These are phyloP conservation scores for Lepidochrysops patricia DNA, from an alignment of 2,888 invertebrate species.

Conservation along the genomic window DNA sequence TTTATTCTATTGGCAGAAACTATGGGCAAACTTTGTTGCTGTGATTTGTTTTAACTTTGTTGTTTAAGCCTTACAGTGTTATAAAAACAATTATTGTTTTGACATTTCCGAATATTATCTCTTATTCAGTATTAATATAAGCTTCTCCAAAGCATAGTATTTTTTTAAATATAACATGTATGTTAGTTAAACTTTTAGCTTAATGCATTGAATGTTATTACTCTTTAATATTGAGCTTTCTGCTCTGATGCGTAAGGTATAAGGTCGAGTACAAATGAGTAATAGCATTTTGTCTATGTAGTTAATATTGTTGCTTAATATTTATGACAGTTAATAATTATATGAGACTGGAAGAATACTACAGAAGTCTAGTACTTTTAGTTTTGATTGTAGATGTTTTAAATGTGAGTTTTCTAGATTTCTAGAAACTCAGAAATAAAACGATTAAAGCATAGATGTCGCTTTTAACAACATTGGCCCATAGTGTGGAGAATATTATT, in stretches of 20 bases:
- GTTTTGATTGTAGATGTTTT: neutral
- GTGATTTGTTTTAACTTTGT: slow-evolving; percentile 5
- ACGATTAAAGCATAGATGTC: neutral
- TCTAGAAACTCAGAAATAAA: neutral
- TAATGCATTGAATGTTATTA: slow-evolving; percentile 11
- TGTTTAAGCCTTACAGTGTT: slow-evolving; percentile 24
- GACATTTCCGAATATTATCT: slow-evolving; percentile 28
- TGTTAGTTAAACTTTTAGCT: slow-evolving; percentile 9
- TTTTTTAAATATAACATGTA: slow-evolving; percentile 29
- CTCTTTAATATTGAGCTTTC: slow-evolving; percentile 17
- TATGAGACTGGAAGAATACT: neutral
- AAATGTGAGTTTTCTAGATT: neutral
- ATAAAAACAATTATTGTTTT: slow-evolving; percentile 9
- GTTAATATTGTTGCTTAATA: slow-evolving; percentile 13
- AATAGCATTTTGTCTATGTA: slow-evolving; percentile 13
- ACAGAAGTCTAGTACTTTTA: neutral
- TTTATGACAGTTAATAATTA: slow-evolving; percentile 8
- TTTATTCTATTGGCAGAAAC: neutral
- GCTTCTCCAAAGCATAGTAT: slow-evolving; percentile 50
- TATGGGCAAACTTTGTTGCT: neutral
- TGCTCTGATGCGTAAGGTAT: slow-evolving; percentile 29
- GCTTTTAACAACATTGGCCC: neutral
- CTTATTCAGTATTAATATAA: slow-evolving; percentile 51
- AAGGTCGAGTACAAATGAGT: slow-evolving; percentile 40
- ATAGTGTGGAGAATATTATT: neutral